Conservation (phyloP, 2,797 vertebrate species). For the Coregonus suidteri region DNA sequence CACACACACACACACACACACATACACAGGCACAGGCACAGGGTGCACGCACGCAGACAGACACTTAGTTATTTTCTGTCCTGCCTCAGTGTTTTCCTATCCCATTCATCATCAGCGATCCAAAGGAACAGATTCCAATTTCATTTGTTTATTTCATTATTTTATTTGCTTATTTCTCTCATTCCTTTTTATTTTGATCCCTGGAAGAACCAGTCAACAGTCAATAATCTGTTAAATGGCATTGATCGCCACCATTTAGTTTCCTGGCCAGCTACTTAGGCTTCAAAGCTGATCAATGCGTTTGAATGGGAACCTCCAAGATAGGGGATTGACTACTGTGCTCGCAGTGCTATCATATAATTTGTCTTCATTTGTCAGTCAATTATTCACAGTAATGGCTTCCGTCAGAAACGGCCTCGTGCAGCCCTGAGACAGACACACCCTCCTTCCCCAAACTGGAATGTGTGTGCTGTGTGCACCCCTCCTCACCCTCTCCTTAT, state of each 20-base stretch:
- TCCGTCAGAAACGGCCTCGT: constrained; percentile 68
- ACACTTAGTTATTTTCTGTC: constrained; percentile 38
- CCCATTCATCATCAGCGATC: constrained; percentile 66
- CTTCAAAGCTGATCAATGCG: constrained; percentile 79
- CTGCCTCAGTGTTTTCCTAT: constrained; percentile 63
- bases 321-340: constrained; percentile 75
- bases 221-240: constrained; percentile 83
- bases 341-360: constrained; percentile 72
- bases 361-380: constrained; percentile 81
- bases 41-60: constrained; percentile 47
- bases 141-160: constrained; percentile 62
- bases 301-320: constrained; percentile 77
- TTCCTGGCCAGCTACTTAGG: constrained; percentile 77
- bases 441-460: constrained; percentile 37
- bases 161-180: constrained; percentile 66
- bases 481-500: background rate
- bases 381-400: constrained; percentile 79
- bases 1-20: constrained; percentile 17
- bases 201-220: constrained; percentile 70
- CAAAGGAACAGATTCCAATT: constrained; percentile 62
- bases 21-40: background rate
- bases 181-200: constrained; percentile 65
- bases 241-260: constrained; percentile 80
- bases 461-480: constrained; percentile 20
- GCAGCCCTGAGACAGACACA: constrained; percentile 49